These are phyloP conservation scores for Microctenopoma lineatum DNA, from an alignment of 2,797 vertebrate species.

Conservation along the genomic window DNA sequence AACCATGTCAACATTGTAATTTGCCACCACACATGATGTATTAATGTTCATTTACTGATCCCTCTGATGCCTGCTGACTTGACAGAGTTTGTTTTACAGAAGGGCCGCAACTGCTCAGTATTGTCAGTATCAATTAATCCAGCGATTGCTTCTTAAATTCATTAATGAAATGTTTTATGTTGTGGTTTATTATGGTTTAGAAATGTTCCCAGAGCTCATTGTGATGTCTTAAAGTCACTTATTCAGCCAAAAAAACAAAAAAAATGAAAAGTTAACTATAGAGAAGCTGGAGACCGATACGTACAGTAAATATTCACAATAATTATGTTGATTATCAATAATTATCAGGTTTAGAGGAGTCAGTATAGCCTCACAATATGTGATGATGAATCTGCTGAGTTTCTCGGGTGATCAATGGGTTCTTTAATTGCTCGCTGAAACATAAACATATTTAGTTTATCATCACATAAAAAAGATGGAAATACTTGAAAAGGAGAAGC, in stretches of 20 bases:
- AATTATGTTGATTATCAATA: no score
- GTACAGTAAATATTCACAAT: no score
- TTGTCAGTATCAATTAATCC: not conserved
- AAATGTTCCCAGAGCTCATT: no score
- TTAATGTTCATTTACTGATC: constrained; percentile 7
- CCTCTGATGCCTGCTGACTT: constrained; percentile 11
- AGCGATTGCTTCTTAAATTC: not conserved
- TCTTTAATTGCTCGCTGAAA: not conserved
- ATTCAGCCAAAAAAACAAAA: not conserved
- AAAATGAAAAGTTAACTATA: not conserved
- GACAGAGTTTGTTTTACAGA: not conserved
- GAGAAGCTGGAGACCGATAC: no score
- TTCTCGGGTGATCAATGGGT: not conserved
- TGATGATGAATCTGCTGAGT: no score
- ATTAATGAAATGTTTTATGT: not conserved
- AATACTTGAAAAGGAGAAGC: no score
- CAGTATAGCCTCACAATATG: no score
- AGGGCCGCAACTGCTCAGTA: not conserved
- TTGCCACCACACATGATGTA: not conserved
- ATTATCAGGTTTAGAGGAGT: no score
- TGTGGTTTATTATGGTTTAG: no score
- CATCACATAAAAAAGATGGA: not conserved
- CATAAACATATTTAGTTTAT: not conserved
- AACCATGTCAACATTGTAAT: constrained; percentile 2
- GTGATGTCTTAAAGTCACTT: no score